Percentiles rank a stretch among this genome's conserved stretches.
Conservation (phyloP, 64 coral and sea anemone genomes). For the Stichodactyla helianthus region DNA sequence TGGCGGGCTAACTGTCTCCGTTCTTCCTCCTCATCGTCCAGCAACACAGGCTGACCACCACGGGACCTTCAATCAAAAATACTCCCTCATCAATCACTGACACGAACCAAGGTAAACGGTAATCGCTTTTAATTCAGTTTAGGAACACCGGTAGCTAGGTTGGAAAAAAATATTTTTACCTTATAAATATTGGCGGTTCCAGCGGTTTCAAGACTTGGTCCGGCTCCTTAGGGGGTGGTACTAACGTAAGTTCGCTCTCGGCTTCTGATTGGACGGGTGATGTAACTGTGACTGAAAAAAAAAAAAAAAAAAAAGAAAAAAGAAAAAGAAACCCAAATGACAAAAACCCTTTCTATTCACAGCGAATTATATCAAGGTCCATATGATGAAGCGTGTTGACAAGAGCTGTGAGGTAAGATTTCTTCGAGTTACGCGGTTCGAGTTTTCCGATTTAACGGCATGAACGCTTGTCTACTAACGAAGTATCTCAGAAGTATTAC, state of each 20-base stretch:
- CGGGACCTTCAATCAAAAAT: constrained; percentile 45
- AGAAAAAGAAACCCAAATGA: no score
- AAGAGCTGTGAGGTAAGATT: no score
- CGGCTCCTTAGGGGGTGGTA: constrained; percentile 84
- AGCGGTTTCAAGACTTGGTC: constrained; percentile 78
- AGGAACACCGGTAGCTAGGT: neutral
- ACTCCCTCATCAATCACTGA: neutral
- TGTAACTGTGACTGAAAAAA: constrained; percentile 68
- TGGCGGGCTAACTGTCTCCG: constrained; percentile 39
- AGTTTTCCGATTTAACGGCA: no score
- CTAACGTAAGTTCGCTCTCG: constrained; percentile 74
- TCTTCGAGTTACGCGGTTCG: no score
- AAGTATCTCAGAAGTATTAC: neutral
- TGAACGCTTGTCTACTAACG: neutral
- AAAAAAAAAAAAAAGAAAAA: neutral
- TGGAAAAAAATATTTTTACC: constrained; percentile 20
- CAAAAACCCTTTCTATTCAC: no score
- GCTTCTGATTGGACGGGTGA: constrained; percentile 88
- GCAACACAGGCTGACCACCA: constrained; percentile 73
- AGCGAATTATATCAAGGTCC: no score
- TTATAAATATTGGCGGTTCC: constrained; percentile 66
- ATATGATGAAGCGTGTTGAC: no score
- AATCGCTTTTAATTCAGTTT: neutral
- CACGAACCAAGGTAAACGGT: neutral
- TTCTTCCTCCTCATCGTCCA: constrained; percentile 77